Evolutionary conservation across 2,888 invertebrate genomes (phyloP).

Genomic region (Campoletis raptor): DNA sequence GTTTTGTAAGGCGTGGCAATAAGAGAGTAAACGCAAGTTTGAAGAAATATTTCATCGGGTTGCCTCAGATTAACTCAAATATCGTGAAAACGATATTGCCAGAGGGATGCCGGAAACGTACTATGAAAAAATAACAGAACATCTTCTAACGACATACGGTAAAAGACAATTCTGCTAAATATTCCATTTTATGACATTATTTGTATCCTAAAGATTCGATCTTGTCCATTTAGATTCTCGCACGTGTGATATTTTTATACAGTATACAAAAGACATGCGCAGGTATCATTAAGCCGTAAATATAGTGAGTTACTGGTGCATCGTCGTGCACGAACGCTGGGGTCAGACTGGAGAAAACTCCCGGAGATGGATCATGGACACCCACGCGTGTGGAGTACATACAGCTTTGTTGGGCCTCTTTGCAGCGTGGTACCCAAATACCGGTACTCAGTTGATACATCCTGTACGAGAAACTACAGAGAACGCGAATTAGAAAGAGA

Average conservation of each 20-base stretch:
- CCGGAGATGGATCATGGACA: conserved; percentile 50
- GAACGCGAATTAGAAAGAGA: conserved; percentile 11
- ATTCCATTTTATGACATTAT: background rate
- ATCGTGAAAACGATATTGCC: background rate
- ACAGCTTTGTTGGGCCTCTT: conserved; percentile 18
- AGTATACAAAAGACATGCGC: background rate
- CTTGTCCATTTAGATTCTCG: background rate
- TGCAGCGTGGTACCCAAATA: conserved; percentile 25
- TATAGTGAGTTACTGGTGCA: conserved; percentile 19
- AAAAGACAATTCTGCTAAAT: background rate
- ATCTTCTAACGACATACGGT: background rate
- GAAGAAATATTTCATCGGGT: background rate
- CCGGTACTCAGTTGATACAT: conserved; percentile 23
- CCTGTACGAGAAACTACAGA: conserved; percentile 18
- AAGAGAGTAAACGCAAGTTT: background rate
- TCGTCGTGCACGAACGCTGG: conserved; percentile 41
- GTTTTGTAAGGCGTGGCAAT: background rate
- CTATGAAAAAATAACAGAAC: background rate
- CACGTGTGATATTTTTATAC: background rate
- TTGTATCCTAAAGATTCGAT: background rate
- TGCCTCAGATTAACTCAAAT: background rate
- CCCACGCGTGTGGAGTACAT: conserved; percentile 46
- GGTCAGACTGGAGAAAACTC: conserved; percentile 36
- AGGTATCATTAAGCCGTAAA: background rate
- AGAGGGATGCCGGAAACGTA: background rate